phyloP scores from a whole-genome alignment of 2,888 invertebrate genomes.

The Tetragonula carbonaria region DNA sequence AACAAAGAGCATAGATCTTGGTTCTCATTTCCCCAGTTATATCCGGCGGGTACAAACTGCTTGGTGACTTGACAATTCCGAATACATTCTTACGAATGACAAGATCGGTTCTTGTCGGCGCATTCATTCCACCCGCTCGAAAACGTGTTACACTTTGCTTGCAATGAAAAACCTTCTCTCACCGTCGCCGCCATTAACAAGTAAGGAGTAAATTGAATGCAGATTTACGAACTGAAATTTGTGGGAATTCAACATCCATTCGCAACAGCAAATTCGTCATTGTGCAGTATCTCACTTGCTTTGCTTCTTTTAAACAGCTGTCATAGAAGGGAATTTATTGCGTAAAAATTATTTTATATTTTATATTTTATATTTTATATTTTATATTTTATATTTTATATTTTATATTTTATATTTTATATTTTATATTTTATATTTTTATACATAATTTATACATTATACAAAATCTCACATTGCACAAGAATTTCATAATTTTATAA shows the following conservation, averaged over 20 bases:
- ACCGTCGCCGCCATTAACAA: neutral
- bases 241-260: neutral
- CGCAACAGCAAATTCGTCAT: neutral
- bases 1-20: constrained; percentile 17
- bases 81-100: constrained; percentile 6
- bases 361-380: neutral
- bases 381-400: too few relatives aligned
- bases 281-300: neutral
- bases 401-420: too few relatives aligned
- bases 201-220: neutral
- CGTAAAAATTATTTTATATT: neutral
- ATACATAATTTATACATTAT: too few relatives aligned
- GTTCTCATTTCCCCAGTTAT: constrained; percentile 59
- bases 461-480: too few relatives aligned
- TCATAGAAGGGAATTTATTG: too few relatives aligned
- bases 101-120: constrained; percentile 2
- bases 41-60: constrained; percentile 41
- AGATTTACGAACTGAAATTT: neutral
- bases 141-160: neutral
- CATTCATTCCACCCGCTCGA: neutral
- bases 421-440: too few relatives aligned
- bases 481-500: too few relatives aligned
- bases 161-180: neutral
- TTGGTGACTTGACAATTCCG: neutral
- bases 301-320: neutral